Percentiles rank a stretch among this genome's conserved stretches.
Evolutionary conservation across 92 coral and sea anemone species (phyloP).

Genomic region (Blastomussa wellsi): DNA sequence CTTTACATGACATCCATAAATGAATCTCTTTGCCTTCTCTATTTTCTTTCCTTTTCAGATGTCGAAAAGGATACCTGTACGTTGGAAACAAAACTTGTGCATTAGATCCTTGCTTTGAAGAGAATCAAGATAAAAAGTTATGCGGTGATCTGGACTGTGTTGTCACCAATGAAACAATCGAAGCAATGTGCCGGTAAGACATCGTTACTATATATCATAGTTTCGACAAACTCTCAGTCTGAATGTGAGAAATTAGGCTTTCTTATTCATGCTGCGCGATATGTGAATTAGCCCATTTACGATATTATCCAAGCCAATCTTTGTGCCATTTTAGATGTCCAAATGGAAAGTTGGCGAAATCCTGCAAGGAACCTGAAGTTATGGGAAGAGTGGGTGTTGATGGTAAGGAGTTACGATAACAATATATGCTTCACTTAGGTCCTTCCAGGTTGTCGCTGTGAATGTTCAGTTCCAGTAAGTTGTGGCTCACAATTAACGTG

Average conservation of each 20-base stretch:
- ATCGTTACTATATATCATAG: not conserved
- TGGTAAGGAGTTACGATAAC: slow-evolving; percentile 1
- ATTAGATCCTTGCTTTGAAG: slow-evolving; percentile 29
- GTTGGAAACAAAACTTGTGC: slow-evolving; percentile 41
- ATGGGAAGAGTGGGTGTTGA: slow-evolving; percentile 25
- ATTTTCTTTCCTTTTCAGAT: slow-evolving; percentile 41
- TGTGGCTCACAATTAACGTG: too few species aligned
- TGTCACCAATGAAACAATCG: slow-evolving; percentile 25
- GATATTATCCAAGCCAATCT: not conserved
- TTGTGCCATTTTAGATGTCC: slow-evolving; percentile 37
- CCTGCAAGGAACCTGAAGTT: slow-evolving; percentile 39
- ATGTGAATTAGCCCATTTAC: not conserved
- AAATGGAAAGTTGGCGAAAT: slow-evolving; percentile 42
- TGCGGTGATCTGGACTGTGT: slow-evolving; percentile 50
- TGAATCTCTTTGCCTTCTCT: not conserved
- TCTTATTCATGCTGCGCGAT: not conserved
- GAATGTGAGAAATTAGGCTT: not conserved
- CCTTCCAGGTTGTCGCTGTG: too few species aligned
- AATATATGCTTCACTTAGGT: not conserved
- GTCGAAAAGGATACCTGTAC: slow-evolving; percentile 71
- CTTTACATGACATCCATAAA: not conserved
- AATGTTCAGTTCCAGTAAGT: too few species aligned
- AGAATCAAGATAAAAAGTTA: slow-evolving; percentile 28
- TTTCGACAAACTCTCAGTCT: not conserved
- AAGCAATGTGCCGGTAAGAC: slow-evolving; percentile 36